phyloP scores from a whole-genome alignment of 1,140 invertebrate genomes.

The Caenorhabditis latens region DNA sequence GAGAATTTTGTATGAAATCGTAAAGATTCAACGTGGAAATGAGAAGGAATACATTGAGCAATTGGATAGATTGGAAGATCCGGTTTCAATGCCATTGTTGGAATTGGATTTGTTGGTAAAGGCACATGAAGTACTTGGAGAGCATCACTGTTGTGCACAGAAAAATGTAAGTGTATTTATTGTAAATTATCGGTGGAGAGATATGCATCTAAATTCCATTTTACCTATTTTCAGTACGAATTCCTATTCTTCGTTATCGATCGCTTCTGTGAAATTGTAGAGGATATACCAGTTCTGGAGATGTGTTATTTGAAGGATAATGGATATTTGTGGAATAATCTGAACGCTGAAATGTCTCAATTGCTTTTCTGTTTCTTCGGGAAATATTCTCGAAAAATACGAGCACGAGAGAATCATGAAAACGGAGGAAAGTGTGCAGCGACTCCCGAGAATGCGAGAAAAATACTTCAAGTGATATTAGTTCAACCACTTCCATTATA shows the following conservation, averaged over 20 bases:
- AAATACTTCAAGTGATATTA: background rate
- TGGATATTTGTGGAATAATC: conserved; percentile 9
- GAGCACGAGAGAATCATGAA: conserved; percentile 21
- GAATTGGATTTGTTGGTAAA: conserved; percentile 23
- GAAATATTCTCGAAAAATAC: background rate
- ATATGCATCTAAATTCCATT: background rate
- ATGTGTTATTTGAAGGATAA: conserved; percentile 26
- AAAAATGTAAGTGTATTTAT: background rate
- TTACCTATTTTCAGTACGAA: conserved; percentile 2
- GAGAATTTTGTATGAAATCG: conserved; percentile 12
- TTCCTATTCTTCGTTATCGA: conserved; percentile 16
- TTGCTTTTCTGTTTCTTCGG: conserved; percentile 8
- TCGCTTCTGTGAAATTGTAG: background rate
- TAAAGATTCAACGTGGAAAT: background rate
- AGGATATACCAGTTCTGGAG: conserved; percentile 20
- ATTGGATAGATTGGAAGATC: background rate
- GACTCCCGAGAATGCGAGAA: background rate
- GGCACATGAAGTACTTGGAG: conserved; percentile 26
- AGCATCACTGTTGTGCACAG: conserved; percentile 25
- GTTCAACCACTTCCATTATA: conserved; percentile 24
- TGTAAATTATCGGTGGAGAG: background rate
- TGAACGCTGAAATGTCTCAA: conserved; percentile 18
- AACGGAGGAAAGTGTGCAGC: conserved; percentile 14
- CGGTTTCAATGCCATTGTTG: background rate
- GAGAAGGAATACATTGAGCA: conserved; percentile 1